Evolutionary conservation across 1,140 invertebrate genomes (phyloP).

Genomic region (Homalodisca vitripennis): DNA sequence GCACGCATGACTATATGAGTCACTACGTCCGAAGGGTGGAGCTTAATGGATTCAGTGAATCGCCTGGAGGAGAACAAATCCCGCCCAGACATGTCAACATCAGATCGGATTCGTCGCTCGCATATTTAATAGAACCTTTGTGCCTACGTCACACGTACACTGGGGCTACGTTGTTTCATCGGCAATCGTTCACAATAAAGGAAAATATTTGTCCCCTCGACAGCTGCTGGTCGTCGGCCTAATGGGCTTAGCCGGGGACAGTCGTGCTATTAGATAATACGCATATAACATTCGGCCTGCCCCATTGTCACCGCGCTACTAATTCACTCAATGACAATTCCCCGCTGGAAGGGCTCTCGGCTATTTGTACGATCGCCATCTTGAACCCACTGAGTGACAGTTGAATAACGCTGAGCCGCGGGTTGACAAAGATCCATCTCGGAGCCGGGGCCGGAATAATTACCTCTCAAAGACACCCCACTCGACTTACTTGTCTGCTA

Average conservation of each 20-base stretch:
- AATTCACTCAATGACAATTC: conserved; percentile 27
- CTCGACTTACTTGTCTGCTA: neutral
- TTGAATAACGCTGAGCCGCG: conserved; percentile 3
- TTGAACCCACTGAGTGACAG: conserved; percentile 13
- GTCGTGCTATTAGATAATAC: neutral
- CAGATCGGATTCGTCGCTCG: neutral
- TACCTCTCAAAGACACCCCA: conserved; percentile 8
- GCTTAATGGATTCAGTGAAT: neutral
- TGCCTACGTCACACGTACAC: neutral
- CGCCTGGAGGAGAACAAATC: neutral
- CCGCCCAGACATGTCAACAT: neutral
- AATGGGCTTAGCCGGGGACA: conserved; percentile 16
- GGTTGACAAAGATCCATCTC: conserved; percentile 9
- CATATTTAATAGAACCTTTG: conserved; percentile 8
- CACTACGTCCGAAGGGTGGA: no score
- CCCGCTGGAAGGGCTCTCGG: neutral
- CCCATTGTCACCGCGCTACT: conserved; percentile 14
- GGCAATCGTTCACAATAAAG: neutral
- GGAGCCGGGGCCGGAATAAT: conserved; percentile 20
- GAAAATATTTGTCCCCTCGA: conserved; percentile 16
- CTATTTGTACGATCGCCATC: conserved; percentile 25
- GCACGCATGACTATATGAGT: no score
- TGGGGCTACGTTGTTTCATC: neutral
- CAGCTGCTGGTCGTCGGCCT: conserved; percentile 5
- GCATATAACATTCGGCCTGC: neutral